These are phyloP conservation scores for Sanderia malayensis DNA, from an alignment of 30 jellyfish, hydroid and myxozoan genomes.

Conservation along the genomic window DNA sequence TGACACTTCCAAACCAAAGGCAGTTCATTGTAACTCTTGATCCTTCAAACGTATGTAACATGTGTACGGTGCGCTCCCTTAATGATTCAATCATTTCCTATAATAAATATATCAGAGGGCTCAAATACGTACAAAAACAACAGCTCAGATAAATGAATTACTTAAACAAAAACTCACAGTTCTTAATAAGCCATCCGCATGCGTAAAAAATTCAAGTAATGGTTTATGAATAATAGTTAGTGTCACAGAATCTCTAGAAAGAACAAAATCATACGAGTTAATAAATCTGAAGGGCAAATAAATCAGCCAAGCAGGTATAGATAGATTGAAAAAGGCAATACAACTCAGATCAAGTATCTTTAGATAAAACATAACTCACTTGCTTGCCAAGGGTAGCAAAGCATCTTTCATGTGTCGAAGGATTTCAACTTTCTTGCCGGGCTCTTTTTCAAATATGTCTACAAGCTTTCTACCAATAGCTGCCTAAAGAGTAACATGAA, in stretches of 20 bases:
- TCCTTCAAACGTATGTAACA: constrained; percentile 86
- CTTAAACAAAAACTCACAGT: constrained; percentile 46
- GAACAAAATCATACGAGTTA: not conserved
- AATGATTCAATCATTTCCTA: constrained; percentile 78
- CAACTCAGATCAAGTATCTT: no score
- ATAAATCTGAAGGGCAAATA: no score
- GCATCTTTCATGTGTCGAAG: constrained; percentile 67
- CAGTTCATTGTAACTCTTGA: constrained; percentile 83
- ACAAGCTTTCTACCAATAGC: constrained; percentile 67
- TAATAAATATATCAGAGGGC: not conserved
- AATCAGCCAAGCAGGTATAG: no score
- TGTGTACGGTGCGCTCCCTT: constrained; percentile 61
- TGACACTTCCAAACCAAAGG: constrained; percentile 79
- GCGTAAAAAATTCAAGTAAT: constrained; percentile 53
- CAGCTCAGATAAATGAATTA: no score
- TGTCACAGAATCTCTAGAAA: constrained; percentile 65
- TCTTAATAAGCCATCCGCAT: constrained; percentile 54
- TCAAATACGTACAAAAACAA: no score
- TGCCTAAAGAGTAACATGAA: no score
- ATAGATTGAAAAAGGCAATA: no score
- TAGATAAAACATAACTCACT: constrained; percentile 45
- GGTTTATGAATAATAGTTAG: constrained; percentile 72
- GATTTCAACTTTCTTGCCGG: constrained; percentile 46
- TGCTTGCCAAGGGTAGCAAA: constrained; percentile 48
- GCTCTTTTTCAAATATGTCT: constrained; percentile 68